Conservation (phyloP, 2,113 vertebrate genomes). For the Gavia stellata region DNA sequence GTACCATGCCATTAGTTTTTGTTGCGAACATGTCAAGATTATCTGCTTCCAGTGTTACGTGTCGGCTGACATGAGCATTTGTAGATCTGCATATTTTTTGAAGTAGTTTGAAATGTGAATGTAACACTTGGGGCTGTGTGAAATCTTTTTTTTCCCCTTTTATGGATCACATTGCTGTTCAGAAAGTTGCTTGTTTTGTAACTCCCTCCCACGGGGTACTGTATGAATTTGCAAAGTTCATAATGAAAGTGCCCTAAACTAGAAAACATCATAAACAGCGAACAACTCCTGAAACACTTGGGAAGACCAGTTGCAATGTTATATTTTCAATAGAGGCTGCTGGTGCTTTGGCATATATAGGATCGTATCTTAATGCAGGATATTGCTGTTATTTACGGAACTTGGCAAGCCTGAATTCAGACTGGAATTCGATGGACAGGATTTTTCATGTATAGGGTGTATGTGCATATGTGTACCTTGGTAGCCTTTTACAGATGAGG, state of each 20-base stretch:
- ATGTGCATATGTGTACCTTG: not conserved
- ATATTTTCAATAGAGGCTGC: not conserved
- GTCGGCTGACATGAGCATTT: constrained; percentile 9
- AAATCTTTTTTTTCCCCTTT: not conserved
- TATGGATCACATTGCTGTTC: not conserved
- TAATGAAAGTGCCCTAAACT: not conserved
- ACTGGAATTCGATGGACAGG: not conserved
- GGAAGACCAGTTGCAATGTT: not conserved
- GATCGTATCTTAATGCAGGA: not conserved
- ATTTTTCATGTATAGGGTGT: not conserved
- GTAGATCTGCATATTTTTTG: constrained; percentile 6
- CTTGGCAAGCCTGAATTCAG: not conserved
- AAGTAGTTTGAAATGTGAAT: constrained; percentile 2
- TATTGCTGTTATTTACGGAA: not conserved
- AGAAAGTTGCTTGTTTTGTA: not conserved
- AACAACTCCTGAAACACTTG: not conserved
- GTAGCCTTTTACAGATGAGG: not conserved
- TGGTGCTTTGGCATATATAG: not conserved
- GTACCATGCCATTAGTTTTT: constrained; percentile 2
- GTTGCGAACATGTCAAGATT: not conserved
- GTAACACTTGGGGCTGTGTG: not conserved
- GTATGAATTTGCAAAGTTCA: not conserved
- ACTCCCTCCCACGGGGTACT: not conserved
- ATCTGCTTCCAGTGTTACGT: not conserved
- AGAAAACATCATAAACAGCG: not conserved